These are phyloP conservation scores for Oxyura jamaicensis DNA, from an alignment of 2,113 vertebrate genomes.

Conservation along the genomic window DNA sequence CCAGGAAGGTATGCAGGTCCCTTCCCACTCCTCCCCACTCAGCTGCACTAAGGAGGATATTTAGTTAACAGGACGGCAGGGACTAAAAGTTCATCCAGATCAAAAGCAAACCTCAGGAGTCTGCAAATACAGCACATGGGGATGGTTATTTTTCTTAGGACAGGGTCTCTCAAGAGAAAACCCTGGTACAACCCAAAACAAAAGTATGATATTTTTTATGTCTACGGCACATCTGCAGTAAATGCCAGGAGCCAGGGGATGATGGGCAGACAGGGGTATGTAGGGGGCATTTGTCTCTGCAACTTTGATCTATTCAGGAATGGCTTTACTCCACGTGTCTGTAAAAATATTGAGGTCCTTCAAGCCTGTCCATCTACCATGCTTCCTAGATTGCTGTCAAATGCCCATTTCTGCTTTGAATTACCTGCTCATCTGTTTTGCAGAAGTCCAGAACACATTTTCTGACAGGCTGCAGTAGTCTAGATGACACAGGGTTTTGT, in stretches of 20 bases:
- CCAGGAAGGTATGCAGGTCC: neutral
- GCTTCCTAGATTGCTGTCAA: neutral
- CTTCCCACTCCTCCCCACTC: neutral
- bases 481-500: neutral
- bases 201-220: neutral
- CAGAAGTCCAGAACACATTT: neutral
- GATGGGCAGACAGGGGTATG: neutral
- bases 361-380: neutral
- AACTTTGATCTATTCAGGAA: neutral
- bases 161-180: neutral
- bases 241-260: neutral
- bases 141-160: neutral
- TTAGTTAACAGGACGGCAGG: neutral
- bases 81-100: neutral
- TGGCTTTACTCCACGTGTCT: accelerated
- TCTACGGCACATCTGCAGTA: neutral
- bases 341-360: neutral
- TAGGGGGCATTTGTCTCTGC: neutral
- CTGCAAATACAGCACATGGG: neutral
- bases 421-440: neutral
- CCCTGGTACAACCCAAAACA: neutral
- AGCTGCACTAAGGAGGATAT: neutral
- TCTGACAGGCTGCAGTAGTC: neutral
- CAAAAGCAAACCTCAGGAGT: neutral
- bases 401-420: neutral